Evolutionary conservation across 2,113 vertebrate species (phyloP).

Genomic region (Nibea coibor): DNA sequence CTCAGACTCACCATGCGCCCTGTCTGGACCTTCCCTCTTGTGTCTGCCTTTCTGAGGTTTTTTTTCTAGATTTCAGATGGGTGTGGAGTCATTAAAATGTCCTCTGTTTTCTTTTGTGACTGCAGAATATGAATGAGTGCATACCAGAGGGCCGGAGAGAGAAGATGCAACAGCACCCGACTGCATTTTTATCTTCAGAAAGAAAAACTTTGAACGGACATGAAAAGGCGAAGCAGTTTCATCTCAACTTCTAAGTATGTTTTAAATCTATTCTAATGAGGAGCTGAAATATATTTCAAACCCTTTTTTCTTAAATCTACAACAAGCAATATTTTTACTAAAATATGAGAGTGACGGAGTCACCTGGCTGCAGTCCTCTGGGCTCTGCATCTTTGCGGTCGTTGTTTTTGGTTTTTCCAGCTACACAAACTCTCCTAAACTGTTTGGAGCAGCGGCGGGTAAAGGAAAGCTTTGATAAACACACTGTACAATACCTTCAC

Average conservation of each 20-base stretch:
- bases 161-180: not conserved
- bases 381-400: not conserved
- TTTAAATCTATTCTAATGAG: constrained; percentile 9
- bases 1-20: not conserved
- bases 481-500: not conserved
- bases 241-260: constrained; percentile 7
- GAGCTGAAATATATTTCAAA: not conserved
- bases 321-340: not conserved
- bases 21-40: not conserved
- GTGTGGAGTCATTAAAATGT: constrained; percentile 21
- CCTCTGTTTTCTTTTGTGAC: not conserved
- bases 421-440: not conserved
- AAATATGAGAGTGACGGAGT: not conserved
- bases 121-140: constrained; percentile 31
- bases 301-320: not conserved
- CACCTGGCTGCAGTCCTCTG: not conserved
- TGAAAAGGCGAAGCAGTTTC: not conserved
- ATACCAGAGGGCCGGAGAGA: not conserved
- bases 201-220: not conserved
- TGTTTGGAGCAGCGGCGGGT: too few species aligned
- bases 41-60: not conserved
- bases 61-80: not conserved
- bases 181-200: constrained; percentile 8
- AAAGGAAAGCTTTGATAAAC: not conserved
- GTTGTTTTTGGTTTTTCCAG: not conserved